phyloP scores from a whole-genome alignment of 2,797 vertebrate genomes.

The Coracias cyanogaster region DNA sequence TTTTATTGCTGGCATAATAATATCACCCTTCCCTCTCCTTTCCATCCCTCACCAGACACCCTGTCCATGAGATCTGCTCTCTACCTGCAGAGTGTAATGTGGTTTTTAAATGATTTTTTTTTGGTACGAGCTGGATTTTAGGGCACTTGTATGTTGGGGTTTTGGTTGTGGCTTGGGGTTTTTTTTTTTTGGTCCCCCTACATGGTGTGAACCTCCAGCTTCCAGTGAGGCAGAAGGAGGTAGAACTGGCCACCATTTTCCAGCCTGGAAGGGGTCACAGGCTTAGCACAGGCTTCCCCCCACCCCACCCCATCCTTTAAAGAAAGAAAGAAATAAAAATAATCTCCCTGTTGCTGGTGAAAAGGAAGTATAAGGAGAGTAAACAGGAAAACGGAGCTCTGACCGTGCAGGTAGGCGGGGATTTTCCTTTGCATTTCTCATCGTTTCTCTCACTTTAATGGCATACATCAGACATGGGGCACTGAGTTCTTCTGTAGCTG shows the following conservation, averaged over 20 bases:
- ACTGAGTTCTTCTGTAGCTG: conserved; percentile 66
- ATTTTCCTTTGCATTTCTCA: conserved; percentile 85
- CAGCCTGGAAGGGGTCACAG: not conserved
- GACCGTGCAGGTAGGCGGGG: conserved; percentile 78
- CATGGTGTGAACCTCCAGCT: not conserved
- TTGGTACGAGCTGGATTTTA: not conserved
- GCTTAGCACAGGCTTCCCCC: conserved; percentile 21
- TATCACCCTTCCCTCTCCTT: not conserved
- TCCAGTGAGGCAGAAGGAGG: not conserved
- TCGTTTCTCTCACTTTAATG: conserved; percentile 83
- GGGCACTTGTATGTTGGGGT: too few species aligned
- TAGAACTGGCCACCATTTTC: not conserved
- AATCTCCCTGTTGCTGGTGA: conserved; percentile 7
- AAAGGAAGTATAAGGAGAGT: conserved; percentile 85
- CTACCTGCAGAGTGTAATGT: not conserved
- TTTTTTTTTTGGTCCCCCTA: too few species aligned
- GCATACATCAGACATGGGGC: conserved; percentile 49
- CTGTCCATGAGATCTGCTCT: accelerated
- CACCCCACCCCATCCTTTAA: not conserved
- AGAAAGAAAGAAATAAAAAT: not conserved
- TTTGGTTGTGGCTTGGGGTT: too few species aligned
- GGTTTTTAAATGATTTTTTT: accelerated
- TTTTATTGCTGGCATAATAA: not conserved
- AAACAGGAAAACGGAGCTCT: conserved; percentile 90
- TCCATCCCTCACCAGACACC: accelerated